Base-by-base conservation (phyloP, 92 coral and sea anemone genomes). In the Parazoanthus darwini region DNA sequence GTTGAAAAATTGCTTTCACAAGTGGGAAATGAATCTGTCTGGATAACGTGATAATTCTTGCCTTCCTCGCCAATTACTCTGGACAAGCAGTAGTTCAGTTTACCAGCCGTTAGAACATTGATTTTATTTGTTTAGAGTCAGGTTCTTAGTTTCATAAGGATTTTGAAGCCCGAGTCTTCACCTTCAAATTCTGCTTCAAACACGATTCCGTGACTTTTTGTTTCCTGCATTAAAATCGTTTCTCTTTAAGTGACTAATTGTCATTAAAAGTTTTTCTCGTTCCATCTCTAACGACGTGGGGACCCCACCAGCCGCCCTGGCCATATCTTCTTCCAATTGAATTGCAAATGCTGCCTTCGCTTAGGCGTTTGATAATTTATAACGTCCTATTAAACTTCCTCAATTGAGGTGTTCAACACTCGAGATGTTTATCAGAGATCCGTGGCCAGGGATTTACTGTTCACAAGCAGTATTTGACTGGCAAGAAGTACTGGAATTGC, bases 151-250 rank as follows among this genome's bases (percentile, higher is more conserved):
- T 15, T 22, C 8, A 10, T 1, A 43, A 18, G 46, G 29, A 56
- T 80, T 56, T 58, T 36, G 11, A 48, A 48, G 11, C 51, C 36
- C 13, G 14, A 23, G 63, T n/a, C 58, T 22, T 70, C n/a, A 5
- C 36, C 23, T 22, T 10, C 36, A 72, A 48, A 71, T 71, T 68
- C 59, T 43, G 65, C 13, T 82, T 26, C 26, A 46, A 26, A 84
- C 35, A 50, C 43, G 65, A 29, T 84, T 84, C 79, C 87, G 87
- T 84, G 87, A 84, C 51, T 43, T 46, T 82, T 39, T 44, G 68
- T 44, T 70, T 67, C 87, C 26, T n/a, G 20, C 10, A 72, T 84
- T 84, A 70, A 22, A 20, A 63, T 4, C 15, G 70, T 23, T 63
- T 63, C 70, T 63, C 70, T 25, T 63, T 18, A 63, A 63, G 70